phyloP scores from a whole-genome alignment of 2,797 vertebrate species.

The Anguilla obscura region DNA sequence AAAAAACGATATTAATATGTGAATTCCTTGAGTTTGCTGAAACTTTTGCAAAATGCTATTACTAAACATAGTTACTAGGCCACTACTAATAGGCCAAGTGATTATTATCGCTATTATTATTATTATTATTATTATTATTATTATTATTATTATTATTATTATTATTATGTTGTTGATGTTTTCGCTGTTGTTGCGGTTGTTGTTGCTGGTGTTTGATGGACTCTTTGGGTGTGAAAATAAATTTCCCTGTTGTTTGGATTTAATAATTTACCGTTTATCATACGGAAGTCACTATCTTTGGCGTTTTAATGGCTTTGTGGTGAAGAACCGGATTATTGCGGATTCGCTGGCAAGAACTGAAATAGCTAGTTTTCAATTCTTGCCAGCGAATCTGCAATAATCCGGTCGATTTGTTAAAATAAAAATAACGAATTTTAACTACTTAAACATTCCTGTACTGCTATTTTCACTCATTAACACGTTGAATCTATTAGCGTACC shows the following conservation, averaged over 20 bases:
- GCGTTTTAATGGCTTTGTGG: constrained; percentile 68
- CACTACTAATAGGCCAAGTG: no score
- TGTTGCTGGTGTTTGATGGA: not conserved
- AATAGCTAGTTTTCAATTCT: constrained; percentile 46
- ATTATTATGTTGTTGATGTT: no score
- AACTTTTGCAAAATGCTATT: no score
- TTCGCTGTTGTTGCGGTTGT: no score
- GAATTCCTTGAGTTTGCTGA: no score
- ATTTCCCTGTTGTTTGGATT: constrained; percentile 38
- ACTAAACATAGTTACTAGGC: no score
- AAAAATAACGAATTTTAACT: not conserved
- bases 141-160: no score
- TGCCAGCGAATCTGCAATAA: constrained; percentile 44
- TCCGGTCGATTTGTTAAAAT: not conserved
- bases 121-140: no score
- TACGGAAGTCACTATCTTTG: constrained; percentile 76
- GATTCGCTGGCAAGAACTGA: constrained; percentile 55
- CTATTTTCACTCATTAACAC: not conserved
- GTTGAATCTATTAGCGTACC: not conserved
- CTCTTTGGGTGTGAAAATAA: constrained; percentile 10
- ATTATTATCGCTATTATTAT: no score
- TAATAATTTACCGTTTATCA: constrained; percentile 72
- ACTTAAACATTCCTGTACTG: not conserved
- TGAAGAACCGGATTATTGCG: constrained; percentile 54
- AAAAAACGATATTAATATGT: no score